Percentiles rank a stretch among this genome's conserved stretches.
These are phyloP conservation scores for Percopsis transmontana DNA, from an alignment of 2,113 vertebrate genomes.

Conservation along the genomic window DNA sequence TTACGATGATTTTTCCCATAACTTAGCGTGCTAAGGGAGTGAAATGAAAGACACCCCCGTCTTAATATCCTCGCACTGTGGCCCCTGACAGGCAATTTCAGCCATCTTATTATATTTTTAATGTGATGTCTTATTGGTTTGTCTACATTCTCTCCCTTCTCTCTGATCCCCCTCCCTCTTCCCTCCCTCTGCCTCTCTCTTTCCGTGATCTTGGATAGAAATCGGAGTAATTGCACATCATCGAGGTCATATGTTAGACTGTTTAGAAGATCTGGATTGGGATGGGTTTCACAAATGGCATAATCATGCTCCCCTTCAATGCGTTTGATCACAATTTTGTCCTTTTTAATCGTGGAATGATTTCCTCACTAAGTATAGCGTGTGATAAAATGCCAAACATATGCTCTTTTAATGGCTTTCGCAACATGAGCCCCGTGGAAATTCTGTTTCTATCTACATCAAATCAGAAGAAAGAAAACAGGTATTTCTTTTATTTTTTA, in stretches of 20 bases:
- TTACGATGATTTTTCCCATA: slow-evolving; percentile 55
- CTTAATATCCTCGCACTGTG: slow-evolving; percentile 39
- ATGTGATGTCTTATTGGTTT: slow-evolving; percentile 35
- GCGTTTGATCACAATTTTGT: slow-evolving; percentile 9
- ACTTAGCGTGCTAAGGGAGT: slow-evolving; percentile 26
- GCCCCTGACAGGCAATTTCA: slow-evolving; percentile 48
- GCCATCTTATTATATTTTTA: slow-evolving; percentile 49
- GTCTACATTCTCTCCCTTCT: slow-evolving; percentile 26
- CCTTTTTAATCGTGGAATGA: background rate
- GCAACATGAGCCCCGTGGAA: no score
- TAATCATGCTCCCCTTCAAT: background rate
- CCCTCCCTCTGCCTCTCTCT: background rate
- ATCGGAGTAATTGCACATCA: slow-evolving; percentile 26
- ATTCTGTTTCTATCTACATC: no score
- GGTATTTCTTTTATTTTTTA: no score
- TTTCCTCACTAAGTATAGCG: background rate
- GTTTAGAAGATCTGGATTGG: background rate
- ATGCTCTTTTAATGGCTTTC: no score
- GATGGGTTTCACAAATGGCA: slow-evolving; percentile 2
- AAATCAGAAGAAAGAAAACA: no score
- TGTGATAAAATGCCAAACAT: background rate
- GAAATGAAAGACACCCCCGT: slow-evolving; percentile 49
- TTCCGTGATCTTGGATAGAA: slow-evolving; percentile 5
- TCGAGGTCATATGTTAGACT: slow-evolving; percentile 17
- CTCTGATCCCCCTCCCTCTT: background rate